phyloP scores from a whole-genome alignment of 2,888 invertebrate species.

The Lampropteryx suffumata region DNA sequence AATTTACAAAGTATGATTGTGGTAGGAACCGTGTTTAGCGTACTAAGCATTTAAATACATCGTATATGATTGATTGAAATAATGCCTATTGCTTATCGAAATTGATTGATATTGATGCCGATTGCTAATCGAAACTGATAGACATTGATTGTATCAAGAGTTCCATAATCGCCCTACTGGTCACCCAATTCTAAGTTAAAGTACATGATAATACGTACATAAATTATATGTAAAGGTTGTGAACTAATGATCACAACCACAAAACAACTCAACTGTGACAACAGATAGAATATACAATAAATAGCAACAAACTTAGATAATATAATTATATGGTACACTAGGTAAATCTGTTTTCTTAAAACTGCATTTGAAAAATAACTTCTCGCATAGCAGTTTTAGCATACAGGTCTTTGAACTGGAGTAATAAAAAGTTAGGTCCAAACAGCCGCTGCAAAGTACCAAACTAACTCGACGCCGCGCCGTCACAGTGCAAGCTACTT shows the following conservation, averaged over 20 bases:
- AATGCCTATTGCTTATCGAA: too few species aligned
- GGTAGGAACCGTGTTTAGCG: too few species aligned
- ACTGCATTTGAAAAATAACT: not conserved
- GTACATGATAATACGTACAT: too few species aligned
- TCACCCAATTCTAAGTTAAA: too few species aligned
- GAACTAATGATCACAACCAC: not conserved
- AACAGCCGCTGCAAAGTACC: not conserved
- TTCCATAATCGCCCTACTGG: too few species aligned
- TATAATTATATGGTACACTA: not conserved
- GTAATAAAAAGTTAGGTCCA: constrained; percentile 6
- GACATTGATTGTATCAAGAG: too few species aligned
- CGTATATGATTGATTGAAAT: too few species aligned
- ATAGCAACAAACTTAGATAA: not conserved
- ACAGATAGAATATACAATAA: not conserved
- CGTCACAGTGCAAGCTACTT: not conserved
- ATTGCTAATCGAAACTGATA: too few species aligned
- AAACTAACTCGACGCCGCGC: not conserved
- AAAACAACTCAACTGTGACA: constrained; percentile 13
- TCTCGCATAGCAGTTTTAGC: not conserved
- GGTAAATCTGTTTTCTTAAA: constrained; percentile 3
- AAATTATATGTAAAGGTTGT: too few species aligned
- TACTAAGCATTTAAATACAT: too few species aligned
- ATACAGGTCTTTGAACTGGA: constrained; percentile 8
- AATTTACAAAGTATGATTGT: too few species aligned
- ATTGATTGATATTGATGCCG: too few species aligned